Evolutionary conservation across 2,797 vertebrate genomes (phyloP).

Genomic region (Clarias laeviceps): DNA sequence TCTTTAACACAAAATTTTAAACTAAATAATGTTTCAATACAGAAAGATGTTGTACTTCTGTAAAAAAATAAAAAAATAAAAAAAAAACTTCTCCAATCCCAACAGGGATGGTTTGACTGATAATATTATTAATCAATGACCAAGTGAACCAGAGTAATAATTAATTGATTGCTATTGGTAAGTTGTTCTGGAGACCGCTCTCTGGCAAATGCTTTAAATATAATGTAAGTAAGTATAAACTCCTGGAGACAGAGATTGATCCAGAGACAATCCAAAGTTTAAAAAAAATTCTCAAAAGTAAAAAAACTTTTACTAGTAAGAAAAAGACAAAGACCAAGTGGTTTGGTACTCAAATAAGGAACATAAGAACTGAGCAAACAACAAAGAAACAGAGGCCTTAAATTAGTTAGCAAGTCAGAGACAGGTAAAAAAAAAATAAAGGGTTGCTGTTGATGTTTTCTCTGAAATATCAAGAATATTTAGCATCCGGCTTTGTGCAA

Average conservation of each 20-base stretch:
- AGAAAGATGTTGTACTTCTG: background rate
- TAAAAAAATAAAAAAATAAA: too few relatives aligned
- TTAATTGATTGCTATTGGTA: too few relatives aligned
- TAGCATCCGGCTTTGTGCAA: too few relatives aligned
- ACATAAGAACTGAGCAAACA: background rate
- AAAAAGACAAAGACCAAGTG: background rate
- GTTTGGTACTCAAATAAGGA: background rate
- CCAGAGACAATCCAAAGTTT: background rate
- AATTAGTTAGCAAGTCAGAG: background rate
- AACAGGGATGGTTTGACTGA: too few relatives aligned
- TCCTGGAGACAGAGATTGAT: background rate
- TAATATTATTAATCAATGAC: too few relatives aligned
- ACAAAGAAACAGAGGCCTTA: background rate
- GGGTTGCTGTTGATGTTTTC: too few relatives aligned
- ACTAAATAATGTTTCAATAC: background rate
- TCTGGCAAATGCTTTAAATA: too few relatives aligned
- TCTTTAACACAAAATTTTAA: background rate
- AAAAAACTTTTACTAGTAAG: background rate
- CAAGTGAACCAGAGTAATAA: too few relatives aligned
- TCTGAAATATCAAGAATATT: too few relatives aligned
- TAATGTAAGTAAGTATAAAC: too few relatives aligned
- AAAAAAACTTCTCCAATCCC: too few relatives aligned
- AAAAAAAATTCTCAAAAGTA: background rate
- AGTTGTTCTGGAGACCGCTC: too few relatives aligned
- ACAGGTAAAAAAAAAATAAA: background rate